Conservation (phyloP, 2,888 invertebrate genomes). For the Hylaea fasciaria region DNA sequence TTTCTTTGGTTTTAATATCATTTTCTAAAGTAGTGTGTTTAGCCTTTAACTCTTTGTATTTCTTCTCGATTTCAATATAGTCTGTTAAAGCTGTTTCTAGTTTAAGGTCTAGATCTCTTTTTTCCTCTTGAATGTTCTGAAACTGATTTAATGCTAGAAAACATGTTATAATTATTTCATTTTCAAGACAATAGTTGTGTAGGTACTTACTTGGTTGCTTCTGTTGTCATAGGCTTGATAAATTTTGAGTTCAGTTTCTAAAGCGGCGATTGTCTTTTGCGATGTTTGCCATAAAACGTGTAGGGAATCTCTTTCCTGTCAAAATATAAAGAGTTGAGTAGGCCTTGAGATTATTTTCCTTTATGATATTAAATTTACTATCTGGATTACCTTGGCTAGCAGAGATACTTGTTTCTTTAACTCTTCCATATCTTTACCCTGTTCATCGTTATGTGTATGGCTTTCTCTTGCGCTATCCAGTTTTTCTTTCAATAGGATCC, state of each 20-base stretch:
- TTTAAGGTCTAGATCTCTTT: conserved; percentile 83
- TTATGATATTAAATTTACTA: too few relatives aligned
- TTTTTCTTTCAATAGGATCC: conserved; percentile 68
- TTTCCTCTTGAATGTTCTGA: conserved; percentile 76
- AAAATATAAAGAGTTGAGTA: conserved; percentile 4
- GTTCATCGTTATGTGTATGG: conserved; percentile 53
- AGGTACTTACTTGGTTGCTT: conserved; percentile 57
- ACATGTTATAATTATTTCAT: neutral
- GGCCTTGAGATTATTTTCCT: too few relatives aligned
- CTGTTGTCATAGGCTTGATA: conserved; percentile 75
- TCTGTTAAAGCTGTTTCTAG: conserved; percentile 80
- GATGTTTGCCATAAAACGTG: conserved; percentile 88
- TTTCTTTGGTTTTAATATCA: conserved; percentile 68
- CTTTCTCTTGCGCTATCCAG: conserved; percentile 59
- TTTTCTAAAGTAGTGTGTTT: conserved; percentile 57
- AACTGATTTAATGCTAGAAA: conserved; percentile 24
- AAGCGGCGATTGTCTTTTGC: conserved; percentile 86
- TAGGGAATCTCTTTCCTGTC: conserved; percentile 87
- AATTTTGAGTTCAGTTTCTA: conserved; percentile 87
- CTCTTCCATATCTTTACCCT: conserved; percentile 65
- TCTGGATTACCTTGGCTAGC: conserved; percentile 62
- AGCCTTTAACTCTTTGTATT: conserved; percentile 61
- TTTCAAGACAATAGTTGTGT: neutral
- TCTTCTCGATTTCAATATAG: conserved; percentile 79
- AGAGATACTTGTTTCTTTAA: conserved; percentile 65